Evolutionary conservation across 2,888 invertebrate species (phyloP).

Genomic region (Onchidella celtica): DNA sequence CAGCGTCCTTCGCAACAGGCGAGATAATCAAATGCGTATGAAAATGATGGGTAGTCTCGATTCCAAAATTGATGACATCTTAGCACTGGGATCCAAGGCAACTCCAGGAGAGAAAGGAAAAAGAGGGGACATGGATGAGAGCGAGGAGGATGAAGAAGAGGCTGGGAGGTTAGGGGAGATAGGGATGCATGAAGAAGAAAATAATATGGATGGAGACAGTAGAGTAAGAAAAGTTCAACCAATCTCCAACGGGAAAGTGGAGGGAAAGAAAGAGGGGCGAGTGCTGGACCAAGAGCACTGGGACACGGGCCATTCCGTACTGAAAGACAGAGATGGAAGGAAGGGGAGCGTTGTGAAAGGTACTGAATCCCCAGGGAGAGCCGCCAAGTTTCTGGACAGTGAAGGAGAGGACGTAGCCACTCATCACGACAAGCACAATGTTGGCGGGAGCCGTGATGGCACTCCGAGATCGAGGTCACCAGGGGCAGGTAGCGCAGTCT

Average conservation of each 20-base stretch:
- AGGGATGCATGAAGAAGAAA: not conserved
- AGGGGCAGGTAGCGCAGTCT: too few species aligned
- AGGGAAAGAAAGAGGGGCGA: not conserved
- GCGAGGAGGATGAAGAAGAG: conserved; percentile 7
- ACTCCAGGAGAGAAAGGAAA: conserved; percentile 35
- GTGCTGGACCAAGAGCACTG: conserved; percentile 27
- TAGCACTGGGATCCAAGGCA: conserved; percentile 64
- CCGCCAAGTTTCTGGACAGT: too few species aligned
- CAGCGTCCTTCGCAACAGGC: conserved; percentile 53
- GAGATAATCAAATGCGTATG: conserved; percentile 66
- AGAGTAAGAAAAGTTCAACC: not conserved
- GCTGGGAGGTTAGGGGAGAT: not conserved
- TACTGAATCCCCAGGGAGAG: too few species aligned
- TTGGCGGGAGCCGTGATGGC: too few species aligned
- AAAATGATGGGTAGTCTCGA: conserved; percentile 72
- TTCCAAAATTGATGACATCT: conserved; percentile 78
- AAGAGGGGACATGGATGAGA: conserved; percentile 32
- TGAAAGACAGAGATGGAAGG: not conserved
- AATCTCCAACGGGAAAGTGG: not conserved
- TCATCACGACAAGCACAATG: too few species aligned
- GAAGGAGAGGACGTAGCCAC: too few species aligned
- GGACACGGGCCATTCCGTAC: conserved; percentile 45
- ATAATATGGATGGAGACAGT: not conserved
- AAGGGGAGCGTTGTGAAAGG: too few species aligned
- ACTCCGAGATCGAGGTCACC: too few species aligned